These are phyloP conservation scores for Furcula furcula DNA, from an alignment of 2,888 invertebrate species.

Conservation along the genomic window DNA sequence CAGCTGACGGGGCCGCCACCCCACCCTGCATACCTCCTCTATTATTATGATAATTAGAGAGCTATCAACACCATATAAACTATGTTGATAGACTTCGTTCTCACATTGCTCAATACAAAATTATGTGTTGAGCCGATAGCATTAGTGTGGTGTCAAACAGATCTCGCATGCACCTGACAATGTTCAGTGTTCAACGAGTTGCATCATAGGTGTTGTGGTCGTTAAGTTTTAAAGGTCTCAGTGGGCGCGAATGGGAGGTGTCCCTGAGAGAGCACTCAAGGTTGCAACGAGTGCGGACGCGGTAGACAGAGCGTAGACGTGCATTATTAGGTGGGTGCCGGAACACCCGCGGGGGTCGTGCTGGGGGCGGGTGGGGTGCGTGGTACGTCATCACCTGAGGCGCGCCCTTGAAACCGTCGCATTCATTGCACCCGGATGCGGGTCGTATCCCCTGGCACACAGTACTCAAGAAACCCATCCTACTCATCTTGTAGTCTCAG, in stretches of 20 bases:
- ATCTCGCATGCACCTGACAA: neutral
- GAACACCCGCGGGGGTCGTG: slow-evolving; percentile 69
- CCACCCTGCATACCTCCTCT: slow-evolving; percentile 64
- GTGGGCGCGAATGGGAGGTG: slow-evolving; percentile 45
- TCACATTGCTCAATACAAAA: neutral
- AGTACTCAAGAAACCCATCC: slow-evolving; percentile 60
- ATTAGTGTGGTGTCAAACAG: slow-evolving; percentile 14
- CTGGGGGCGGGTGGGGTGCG: slow-evolving; percentile 62
- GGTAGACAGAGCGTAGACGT: slow-evolving; percentile 81
- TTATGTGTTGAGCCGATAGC: neutral
- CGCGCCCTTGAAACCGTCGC: slow-evolving; percentile 80
- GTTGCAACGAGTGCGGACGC: slow-evolving; percentile 77
- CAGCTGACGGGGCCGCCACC: slow-evolving; percentile 79
- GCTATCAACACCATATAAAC: slow-evolving; percentile 61
- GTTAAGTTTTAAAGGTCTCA: slow-evolving; percentile 27
- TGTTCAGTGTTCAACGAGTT: slow-evolving; percentile 4
- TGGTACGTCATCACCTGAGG: slow-evolving; percentile 82
- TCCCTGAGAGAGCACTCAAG: slow-evolving; percentile 68
- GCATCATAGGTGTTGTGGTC: slow-evolving; percentile 15
- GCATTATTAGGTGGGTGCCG: slow-evolving; percentile 82
- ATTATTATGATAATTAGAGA: slow-evolving; percentile 80
- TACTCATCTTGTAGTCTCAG: slow-evolving; percentile 35
- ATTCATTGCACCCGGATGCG: slow-evolving; percentile 82
- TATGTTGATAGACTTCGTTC: slow-evolving; percentile 22
- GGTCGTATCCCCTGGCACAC: slow-evolving; percentile 66